phyloP scores from a whole-genome alignment of 2,797 vertebrate species.

The Naso thynnoides region DNA sequence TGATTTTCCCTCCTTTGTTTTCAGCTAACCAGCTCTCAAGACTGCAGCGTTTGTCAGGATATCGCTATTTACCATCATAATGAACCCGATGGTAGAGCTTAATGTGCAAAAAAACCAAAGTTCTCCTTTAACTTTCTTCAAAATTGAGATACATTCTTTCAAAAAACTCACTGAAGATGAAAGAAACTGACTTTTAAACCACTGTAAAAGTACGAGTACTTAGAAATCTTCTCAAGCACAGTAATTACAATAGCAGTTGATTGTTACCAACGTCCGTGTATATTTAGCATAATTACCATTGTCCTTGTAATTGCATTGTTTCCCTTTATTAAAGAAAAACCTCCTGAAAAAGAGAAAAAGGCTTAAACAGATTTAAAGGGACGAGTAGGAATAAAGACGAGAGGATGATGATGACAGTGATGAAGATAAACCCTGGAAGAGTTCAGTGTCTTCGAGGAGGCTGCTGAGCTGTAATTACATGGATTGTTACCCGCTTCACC shows the following conservation, averaged over 20 bases:
- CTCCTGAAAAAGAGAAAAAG: constrained; percentile 2
- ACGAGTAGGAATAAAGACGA: background rate
- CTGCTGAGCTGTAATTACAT: background rate
- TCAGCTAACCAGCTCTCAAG: no score
- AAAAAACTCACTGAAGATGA: constrained; percentile 15
- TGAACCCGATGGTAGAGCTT: no score
- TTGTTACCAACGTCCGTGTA: constrained; percentile 23
- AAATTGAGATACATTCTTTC: no score
- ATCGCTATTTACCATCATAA: no score
- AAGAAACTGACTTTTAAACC: constrained; percentile 4
- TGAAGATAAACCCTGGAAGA: background rate
- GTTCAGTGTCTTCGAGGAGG: background rate
- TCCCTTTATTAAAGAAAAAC: constrained; percentile 30
- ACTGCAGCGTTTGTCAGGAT: no score
- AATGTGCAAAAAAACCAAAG: no score
- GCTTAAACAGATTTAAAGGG: background rate
- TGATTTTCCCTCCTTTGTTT: no score
- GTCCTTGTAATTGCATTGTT: constrained; percentile 35
- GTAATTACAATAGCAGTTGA: constrained; percentile 25
- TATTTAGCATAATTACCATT: constrained; percentile 45
- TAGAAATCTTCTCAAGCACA: constrained; percentile 19
- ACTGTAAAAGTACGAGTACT: background rate
- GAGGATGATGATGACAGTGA: background rate
- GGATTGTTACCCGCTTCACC: background rate
- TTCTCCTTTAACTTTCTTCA: no score